Evolutionary conservation across 2,888 invertebrate genomes (phyloP).

Genomic region (Lasioglossum pauxillum): DNA sequence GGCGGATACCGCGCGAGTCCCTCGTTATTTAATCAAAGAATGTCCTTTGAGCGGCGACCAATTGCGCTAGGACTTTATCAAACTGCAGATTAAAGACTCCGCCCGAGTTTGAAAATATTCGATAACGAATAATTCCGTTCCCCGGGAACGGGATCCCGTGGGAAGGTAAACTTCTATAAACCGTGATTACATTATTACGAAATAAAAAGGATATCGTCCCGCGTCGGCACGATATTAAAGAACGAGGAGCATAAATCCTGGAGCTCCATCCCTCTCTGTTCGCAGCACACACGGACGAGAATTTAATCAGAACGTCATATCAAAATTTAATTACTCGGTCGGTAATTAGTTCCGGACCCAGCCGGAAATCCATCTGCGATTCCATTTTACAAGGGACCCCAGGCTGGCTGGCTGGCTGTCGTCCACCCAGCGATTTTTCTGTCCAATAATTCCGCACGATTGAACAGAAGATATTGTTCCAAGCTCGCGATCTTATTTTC

Average conservation of each 20-base stretch:
- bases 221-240: constrained; percentile 23
- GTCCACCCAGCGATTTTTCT: constrained; percentile 8
- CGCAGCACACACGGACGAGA: constrained; percentile 28
- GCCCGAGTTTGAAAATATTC: not conserved
- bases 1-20: not conserved
- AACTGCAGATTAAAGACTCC: not conserved
- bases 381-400: not conserved
- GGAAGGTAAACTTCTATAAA: not conserved
- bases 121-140: not conserved
- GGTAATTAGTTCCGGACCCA: constrained; percentile 44
- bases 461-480: not conserved
- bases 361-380: constrained; percentile 31
- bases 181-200: constrained; percentile 3
- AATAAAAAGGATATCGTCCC: not conserved
- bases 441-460: not conserved
- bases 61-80: not conserved
- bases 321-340: constrained; percentile 48
- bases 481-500: not conserved
- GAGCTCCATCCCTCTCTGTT: not conserved
- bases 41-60: not conserved
- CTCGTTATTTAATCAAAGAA: not conserved
- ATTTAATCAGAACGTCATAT: constrained; percentile 54
- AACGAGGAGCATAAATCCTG: constrained; percentile 31
- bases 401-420: not conserved
- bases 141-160: not conserved